Conservation (phyloP, 2,797 vertebrate species). For the Molothrus ater region DNA sequence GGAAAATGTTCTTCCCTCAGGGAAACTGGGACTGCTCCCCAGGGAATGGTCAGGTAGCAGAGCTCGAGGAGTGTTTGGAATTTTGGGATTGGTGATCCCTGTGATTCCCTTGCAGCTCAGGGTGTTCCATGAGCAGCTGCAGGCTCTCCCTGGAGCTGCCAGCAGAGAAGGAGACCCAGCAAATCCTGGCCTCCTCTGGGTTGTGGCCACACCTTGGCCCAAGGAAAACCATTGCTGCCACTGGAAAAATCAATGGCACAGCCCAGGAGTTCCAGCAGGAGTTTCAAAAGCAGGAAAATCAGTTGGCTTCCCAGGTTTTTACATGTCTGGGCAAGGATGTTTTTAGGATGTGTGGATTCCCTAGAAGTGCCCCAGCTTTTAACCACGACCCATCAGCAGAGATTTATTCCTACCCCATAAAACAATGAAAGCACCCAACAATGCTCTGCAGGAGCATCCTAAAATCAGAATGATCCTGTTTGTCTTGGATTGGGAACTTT, state of each 20-base stretch:
- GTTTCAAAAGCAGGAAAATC: background rate
- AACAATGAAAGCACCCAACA: constrained; percentile 42
- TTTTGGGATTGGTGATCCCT: background rate
- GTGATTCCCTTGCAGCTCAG: background rate
- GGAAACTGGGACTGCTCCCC: background rate
- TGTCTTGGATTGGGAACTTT: constrained; percentile 55
- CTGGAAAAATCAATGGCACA: background rate
- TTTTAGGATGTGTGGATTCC: background rate
- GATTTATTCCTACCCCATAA: constrained; percentile 27
- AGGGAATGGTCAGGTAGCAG: background rate
- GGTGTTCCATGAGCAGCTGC: background rate
- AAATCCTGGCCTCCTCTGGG: accelerated
- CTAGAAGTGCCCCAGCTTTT: constrained; percentile 13
- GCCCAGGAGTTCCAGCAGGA: background rate
- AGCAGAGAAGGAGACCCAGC: background rate
- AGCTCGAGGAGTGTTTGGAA: background rate
- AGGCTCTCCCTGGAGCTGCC: background rate
- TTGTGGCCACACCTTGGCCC: background rate
- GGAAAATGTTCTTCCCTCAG: background rate
- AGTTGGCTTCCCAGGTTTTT: background rate
- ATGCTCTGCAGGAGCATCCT: constrained; percentile 56
- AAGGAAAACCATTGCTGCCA: background rate
- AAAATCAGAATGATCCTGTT: constrained; percentile 52
- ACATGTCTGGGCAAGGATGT: background rate
- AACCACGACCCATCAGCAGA: background rate